These are phyloP conservation scores for Oncorhynchus gorbuscha DNA, from an alignment of 2,113 vertebrate genomes.

Conservation along the genomic window DNA sequence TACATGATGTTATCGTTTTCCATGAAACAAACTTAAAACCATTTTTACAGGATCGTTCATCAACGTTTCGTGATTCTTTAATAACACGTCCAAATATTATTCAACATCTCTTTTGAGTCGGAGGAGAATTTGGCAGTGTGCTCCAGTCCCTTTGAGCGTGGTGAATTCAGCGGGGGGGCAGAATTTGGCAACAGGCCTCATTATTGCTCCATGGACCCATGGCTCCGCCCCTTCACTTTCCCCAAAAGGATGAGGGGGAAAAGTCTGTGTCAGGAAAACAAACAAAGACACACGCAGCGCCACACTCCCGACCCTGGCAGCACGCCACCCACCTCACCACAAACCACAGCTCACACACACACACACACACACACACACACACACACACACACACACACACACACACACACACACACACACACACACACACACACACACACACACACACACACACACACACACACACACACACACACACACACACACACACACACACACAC, in stretches of 20 bases:
- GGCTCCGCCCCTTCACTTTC: constrained; percentile 57
- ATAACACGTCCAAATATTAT: neutral
- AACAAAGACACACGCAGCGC: constrained; percentile 72
- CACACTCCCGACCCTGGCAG: constrained; percentile 63
- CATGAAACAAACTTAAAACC: neutral
- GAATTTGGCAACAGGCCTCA: constrained; percentile 54
- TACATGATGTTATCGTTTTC: neutral
- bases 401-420: neutral
- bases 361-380: too few species aligned
- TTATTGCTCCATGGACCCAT: constrained; percentile 29
- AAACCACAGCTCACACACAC: constrained; percentile 53
- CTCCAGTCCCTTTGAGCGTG: constrained; percentile 8
- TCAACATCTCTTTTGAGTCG: neutral
- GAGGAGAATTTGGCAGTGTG: constrained; percentile 33
- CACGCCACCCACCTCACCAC: constrained; percentile 61
- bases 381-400: neutral
- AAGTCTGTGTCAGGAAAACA: constrained; percentile 52
- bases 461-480: too few species aligned
- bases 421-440: constrained; percentile 22
- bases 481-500: neutral
- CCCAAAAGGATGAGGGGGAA: constrained; percentile 34
- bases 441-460: too few species aligned
- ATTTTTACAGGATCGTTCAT: neutral
- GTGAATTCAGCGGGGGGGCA: constrained; percentile 11
- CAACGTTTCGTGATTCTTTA: neutral